These are phyloP conservation scores for Urosaurus nigricauda DNA, from an alignment of 2,797 vertebrate species.

Conservation along the genomic window DNA sequence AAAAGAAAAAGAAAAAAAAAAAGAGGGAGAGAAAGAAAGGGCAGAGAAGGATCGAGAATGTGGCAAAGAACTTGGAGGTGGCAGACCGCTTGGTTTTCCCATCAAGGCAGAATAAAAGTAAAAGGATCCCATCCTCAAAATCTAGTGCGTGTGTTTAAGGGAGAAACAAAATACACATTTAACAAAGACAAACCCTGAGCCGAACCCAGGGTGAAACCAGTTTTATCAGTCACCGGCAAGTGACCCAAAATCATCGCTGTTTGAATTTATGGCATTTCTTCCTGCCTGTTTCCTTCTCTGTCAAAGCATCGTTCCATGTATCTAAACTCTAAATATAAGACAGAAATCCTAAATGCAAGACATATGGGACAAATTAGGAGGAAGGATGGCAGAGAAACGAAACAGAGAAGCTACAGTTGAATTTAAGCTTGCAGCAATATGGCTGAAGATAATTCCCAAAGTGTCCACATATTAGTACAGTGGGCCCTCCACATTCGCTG, in stretches of 20 bases:
- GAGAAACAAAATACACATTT: background rate
- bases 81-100: conserved; percentile 38
- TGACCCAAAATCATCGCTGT: background rate
- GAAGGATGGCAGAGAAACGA: too few relatives aligned
- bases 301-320: too few relatives aligned
- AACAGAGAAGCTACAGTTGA: background rate
- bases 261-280: background rate
- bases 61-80: conserved; percentile 56
- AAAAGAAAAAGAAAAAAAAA: conserved; percentile 44
- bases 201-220: background rate
- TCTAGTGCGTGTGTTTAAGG: too few relatives aligned
- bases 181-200: background rate
- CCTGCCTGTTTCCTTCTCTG: background rate
- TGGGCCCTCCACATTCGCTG: too few relatives aligned
- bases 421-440: background rate
- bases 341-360: too few relatives aligned
- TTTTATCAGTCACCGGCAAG: too few relatives aligned
- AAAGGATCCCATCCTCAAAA: background rate
- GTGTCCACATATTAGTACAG: too few relatives aligned
- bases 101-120: conserved; percentile 59
- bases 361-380: too few relatives aligned
- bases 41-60: conserved; percentile 63
- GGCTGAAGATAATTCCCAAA: background rate
- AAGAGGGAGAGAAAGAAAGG: conserved; percentile 45
- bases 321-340: too few relatives aligned